A percentile compares a stretch with the other conserved stretches of the same genome.
phyloP scores from a whole-genome alignment of 2,113 vertebrate genomes.

The Neolamprologus falcicula region DNA sequence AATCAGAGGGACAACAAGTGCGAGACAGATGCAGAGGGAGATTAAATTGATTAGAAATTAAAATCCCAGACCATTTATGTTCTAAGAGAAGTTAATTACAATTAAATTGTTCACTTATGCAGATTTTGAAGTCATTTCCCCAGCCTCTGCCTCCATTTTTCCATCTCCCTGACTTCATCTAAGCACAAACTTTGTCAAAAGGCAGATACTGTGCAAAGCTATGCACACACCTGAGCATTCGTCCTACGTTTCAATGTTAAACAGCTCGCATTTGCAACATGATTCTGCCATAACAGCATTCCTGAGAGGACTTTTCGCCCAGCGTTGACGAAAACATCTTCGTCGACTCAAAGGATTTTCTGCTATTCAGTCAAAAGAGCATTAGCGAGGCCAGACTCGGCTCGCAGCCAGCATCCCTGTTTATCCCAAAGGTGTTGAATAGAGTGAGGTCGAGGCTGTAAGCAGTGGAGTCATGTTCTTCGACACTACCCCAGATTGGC shows the following conservation, averaged over 20 bases:
- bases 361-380: neutral
- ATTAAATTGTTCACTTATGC: constrained; percentile 37
- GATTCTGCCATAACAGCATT: neutral
- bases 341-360: neutral
- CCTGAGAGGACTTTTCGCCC: neutral
- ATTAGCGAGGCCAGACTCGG: neutral
- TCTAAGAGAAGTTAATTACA: constrained; percentile 60
- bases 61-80: constrained; percentile 47
- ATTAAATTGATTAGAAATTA: constrained; percentile 52
- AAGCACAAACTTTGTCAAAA: neutral
- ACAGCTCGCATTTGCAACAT: neutral
- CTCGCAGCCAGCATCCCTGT: neutral
- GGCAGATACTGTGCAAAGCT: neutral
- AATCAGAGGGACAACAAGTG: constrained; percentile 38
- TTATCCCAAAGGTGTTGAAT: neutral
- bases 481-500: neutral
- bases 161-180: neutral
- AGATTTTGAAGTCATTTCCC: constrained; percentile 27
- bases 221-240: neutral
- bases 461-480: neutral
- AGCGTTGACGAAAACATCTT: neutral
- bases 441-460: neutral
- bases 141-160: neutral
- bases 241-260: neutral
- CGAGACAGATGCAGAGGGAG: neutral